A percentile compares a stretch with the other conserved stretches of the same genome.
phyloP scores from a whole-genome alignment of 2,888 invertebrate species.

The Aradus depressus region DNA sequence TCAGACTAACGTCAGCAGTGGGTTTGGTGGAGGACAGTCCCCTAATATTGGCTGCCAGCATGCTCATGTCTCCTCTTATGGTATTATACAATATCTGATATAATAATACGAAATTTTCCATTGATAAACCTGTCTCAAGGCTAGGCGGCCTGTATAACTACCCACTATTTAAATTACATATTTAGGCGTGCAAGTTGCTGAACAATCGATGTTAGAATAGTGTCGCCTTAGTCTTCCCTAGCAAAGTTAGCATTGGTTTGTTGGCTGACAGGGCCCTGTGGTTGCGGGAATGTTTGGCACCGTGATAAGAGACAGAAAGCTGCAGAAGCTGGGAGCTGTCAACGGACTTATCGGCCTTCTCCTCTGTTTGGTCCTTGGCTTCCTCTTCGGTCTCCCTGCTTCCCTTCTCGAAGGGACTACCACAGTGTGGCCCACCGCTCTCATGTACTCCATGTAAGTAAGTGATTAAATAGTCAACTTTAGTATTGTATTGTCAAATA shows the following conservation, averaged over 20 bases:
- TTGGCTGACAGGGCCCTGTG: slow-evolving; percentile 52
- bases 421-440: slow-evolving; percentile 51
- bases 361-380: slow-evolving; percentile 54
- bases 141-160: too few species aligned
- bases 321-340: slow-evolving; percentile 51
- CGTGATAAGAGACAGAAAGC: slow-evolving; percentile 51
- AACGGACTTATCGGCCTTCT: slow-evolving; percentile 57
- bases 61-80: slow-evolving; percentile 72
- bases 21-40: slow-evolving; percentile 64
- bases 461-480: too few species aligned
- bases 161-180: too few species aligned
- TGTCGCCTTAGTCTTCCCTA: slow-evolving; percentile 6
- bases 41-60: slow-evolving; percentile 62
- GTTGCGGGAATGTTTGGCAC: slow-evolving; percentile 65
- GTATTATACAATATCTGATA: too few species aligned
- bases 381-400: slow-evolving; percentile 53
- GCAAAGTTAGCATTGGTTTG: slow-evolving; percentile 5
- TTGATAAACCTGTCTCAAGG: too few species aligned
- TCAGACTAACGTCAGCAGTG: slow-evolving; percentile 55
- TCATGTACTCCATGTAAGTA: slow-evolving; percentile 49
- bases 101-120: too few species aligned
- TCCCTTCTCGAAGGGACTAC: slow-evolving; percentile 42
- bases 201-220: too few species aligned
- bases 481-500: too few species aligned
- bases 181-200: too few species aligned